Percentiles rank a stretch among this genome's conserved stretches.
Conservation (phyloP, 1,140 invertebrate species). For the Drosophila bifasciata region DNA sequence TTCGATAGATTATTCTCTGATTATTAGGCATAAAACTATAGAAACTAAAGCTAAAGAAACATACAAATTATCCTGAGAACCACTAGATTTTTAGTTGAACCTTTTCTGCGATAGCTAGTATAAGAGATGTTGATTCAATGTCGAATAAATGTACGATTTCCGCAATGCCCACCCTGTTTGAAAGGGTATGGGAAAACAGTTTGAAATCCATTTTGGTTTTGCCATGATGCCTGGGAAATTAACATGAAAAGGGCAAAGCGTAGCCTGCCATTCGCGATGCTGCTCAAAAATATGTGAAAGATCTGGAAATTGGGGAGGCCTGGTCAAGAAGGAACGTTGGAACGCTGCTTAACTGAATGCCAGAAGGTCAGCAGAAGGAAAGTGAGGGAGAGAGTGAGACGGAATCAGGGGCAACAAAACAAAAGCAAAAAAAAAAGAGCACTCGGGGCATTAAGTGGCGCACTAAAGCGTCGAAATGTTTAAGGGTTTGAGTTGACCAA, state of each 20-base stretch:
- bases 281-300: constrained; percentile 49
- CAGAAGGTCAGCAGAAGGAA: constrained; percentile 24
- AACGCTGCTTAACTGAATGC: constrained; percentile 16
- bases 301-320: constrained; percentile 2
- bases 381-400: no score
- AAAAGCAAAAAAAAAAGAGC: constrained; percentile 7
- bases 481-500: constrained; percentile 25
- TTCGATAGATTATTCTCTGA: no score
- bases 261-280: constrained; percentile 45
- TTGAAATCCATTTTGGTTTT: no score
- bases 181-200: constrained; percentile 16
- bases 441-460: constrained; percentile 60
- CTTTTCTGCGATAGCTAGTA: no score
- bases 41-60: no score
- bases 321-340: constrained; percentile 7
- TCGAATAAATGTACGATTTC: no score
- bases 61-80: background rate
- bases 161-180: no score
- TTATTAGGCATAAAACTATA: no score
- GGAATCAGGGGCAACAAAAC: background rate
- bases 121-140: no score
- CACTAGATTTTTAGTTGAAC: no score
- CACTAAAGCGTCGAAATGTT: constrained; percentile 65
- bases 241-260: constrained; percentile 81
- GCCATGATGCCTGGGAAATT: constrained; percentile 65